Base-by-base conservation (phyloP, 2,888 invertebrate species). In the Sycophila texana region DNA sequence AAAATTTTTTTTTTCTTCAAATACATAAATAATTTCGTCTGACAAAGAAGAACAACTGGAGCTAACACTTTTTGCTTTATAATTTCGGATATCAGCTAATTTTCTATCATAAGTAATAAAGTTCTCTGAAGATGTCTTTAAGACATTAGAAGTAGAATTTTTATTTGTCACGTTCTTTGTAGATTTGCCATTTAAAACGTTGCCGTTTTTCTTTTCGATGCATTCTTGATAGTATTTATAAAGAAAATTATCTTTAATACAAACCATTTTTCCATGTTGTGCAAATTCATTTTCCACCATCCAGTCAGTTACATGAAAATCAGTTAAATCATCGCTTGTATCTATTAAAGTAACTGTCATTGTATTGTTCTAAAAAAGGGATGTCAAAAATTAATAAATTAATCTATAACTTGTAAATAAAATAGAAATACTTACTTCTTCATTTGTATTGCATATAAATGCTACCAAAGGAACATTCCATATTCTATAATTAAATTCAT, bases 231-330 rank as follows among this genome's bases (percentile, higher is more conserved):
- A 85, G 76, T 84, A 80, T 58, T 49, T 49, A 83, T 83, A 84
- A 39, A 72, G 61, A 83, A 86, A 86, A 80, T 86, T 88, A 76
- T 79, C 80, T 67, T 74, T 80, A 66, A 80, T 84, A 89, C 89
- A 83, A 86, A 89, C 89, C 89, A 86, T 86, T 83, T 82, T 83
- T 72, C 88, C 89, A 79, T 76, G 77, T 60, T 77, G 78, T 2
- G 89, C 89, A 14, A 85, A 77, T 16, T 86, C 84, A 39, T 84
- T 79, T 0, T 86, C 80, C 20, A 88, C 82, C 84, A 89, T 81
- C 88, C 87, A 89, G 74, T 88, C 86, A 73, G 85, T 87, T 30
- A 89, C 86, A 55, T 87, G 84, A 2, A 87, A 71, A 79, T 89
- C 89, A 53, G 13, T 49, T 14, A 84, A 84, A 0, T 84, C 83